Percentiles rank a stretch among this genome's conserved stretches.
Evolutionary conservation across 2,113 vertebrate species (phyloP).

Genomic region (Brachyhypopomus occidentalis): DNA sequence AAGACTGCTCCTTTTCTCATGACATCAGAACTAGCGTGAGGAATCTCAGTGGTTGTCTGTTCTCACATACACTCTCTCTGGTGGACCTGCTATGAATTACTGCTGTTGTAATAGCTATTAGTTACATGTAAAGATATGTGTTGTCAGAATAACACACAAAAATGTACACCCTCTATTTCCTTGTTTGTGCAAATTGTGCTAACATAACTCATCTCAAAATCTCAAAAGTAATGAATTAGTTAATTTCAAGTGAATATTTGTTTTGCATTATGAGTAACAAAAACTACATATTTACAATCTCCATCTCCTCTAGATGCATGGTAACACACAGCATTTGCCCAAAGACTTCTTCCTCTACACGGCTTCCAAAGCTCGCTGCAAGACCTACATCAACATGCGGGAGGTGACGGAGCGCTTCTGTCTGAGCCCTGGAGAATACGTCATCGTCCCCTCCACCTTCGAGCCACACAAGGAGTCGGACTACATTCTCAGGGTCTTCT

Average conservation of each 20-base stretch:
- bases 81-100: neutral
- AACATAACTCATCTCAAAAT: no score
- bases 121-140: neutral
- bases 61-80: neutral
- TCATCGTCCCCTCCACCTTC: slow-evolving; percentile 90
- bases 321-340: slow-evolving; percentile 86
- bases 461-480: slow-evolving; percentile 92
- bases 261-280: no score
- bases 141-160: neutral
- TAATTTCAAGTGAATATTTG: no score
- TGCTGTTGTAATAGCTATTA: neutral
- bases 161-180: no score
- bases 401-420: slow-evolving; percentile 91
- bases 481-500: slow-evolving; percentile 96
- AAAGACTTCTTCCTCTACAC: slow-evolving; percentile 98
- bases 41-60: neutral
- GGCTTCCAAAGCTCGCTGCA: slow-evolving; percentile 89
- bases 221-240: no score
- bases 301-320: slow-evolving; percentile 78
- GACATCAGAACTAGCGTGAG: neutral
- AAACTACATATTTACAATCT: neutral
- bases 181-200: no score
- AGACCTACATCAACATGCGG: slow-evolving; percentile 91
- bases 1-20: neutral
- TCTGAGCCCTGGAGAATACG: slow-evolving; percentile 90